A percentile compares a stretch with the other conserved stretches of the same genome.
Evolutionary conservation across 2,113 vertebrate genomes (phyloP).

Genomic region (Nerophis lumbriciformis): DNA sequence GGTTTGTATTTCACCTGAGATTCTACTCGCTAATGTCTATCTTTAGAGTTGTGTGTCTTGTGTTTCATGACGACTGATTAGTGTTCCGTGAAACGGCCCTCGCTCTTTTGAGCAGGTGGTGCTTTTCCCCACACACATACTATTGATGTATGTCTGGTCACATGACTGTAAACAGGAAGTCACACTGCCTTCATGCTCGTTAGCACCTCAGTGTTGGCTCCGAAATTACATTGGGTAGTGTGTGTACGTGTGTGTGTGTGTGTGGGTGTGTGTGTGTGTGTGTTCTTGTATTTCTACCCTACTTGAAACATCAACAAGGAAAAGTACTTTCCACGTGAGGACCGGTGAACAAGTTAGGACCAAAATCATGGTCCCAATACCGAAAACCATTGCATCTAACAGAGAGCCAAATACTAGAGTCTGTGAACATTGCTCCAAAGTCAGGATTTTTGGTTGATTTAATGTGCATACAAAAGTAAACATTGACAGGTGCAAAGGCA

Average conservation of each 20-base stretch:
- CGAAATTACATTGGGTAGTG: constrained; percentile 14
- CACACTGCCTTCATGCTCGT: constrained; percentile 1
- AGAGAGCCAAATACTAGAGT: too few species aligned
- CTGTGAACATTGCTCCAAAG: too few species aligned
- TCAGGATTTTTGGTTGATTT: too few species aligned
- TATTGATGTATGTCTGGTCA: constrained; percentile 24
- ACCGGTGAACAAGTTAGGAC: too few species aligned
- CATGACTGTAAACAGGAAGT: constrained; percentile 36
- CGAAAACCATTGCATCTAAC: too few species aligned
- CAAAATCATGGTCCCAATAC: too few species aligned
- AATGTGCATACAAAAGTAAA: too few species aligned
- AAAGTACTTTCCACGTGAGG: too few species aligned
- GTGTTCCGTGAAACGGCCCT: not conserved
- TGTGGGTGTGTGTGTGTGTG: too few species aligned
- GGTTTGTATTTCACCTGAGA: not conserved
- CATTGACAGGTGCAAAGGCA: too few species aligned
- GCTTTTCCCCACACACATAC: not conserved
- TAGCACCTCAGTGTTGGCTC: constrained; percentile 24
- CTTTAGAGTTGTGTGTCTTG: not conserved
- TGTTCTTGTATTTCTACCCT: too few species aligned
- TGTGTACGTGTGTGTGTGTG: not conserved
- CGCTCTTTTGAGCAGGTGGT: constrained; percentile 33
- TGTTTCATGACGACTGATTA: not conserved
- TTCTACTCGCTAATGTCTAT: constrained; percentile 20
- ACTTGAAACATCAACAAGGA: too few species aligned